These are phyloP conservation scores for Acipenser oxyrinchus DNA, from an alignment of 2,797 vertebrate species.

Conservation along the genomic window DNA sequence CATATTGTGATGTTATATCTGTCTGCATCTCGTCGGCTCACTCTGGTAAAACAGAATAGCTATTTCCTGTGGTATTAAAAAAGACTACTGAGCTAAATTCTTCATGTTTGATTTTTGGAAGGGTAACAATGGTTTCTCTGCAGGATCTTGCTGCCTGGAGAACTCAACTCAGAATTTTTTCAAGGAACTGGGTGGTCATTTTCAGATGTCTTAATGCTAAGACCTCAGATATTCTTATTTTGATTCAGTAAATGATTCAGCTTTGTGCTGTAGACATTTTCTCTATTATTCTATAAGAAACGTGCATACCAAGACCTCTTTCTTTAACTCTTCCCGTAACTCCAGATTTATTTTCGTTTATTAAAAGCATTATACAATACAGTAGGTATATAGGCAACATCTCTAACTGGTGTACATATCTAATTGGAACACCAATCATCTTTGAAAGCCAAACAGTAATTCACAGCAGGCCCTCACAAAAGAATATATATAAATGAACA, in stretches of 20 bases:
- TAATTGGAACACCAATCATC: no score
- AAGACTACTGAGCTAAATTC: constrained; percentile 58
- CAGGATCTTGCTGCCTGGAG: constrained; percentile 14
- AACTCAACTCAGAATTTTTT: constrained; percentile 18
- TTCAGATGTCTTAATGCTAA: neutral
- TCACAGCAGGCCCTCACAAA: no score
- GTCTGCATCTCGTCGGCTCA: constrained; percentile 5
- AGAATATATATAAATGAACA: no score
- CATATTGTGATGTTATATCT: constrained; percentile 22
- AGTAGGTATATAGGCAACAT: no score
- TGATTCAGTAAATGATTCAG: neutral
- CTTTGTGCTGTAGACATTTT: neutral
- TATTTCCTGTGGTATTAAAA: constrained; percentile 45
- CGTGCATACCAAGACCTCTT: no score
- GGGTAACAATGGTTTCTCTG: constrained; percentile 31
- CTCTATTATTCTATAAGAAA: neutral
- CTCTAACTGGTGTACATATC: no score
- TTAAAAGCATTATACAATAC: no score
- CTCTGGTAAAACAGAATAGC: constrained; percentile 32
- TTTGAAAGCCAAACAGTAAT: no score
- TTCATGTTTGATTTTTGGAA: constrained; percentile 46
- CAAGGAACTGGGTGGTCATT: neutral
- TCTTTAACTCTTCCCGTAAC: no score
- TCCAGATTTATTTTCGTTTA: no score
- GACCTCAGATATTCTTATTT: neutral